These are phyloP conservation scores for Lycopodina hypogea DNA, from an alignment of 37 sponge, comb jelly and placozoan species.

Conservation along the genomic window DNA sequence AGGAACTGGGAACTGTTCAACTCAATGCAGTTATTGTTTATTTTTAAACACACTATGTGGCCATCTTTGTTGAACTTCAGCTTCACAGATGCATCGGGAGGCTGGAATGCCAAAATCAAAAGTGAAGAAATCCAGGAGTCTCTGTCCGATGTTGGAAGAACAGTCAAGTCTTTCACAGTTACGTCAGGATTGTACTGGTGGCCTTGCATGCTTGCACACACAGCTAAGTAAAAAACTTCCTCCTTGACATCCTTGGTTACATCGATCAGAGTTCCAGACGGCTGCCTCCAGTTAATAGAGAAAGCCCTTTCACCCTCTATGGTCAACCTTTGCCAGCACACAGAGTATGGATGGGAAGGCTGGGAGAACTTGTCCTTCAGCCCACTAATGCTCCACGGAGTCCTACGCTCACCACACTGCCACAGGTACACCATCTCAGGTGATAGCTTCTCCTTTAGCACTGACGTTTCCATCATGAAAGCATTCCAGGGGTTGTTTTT, in stretches of 20 bases:
- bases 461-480: background rate
- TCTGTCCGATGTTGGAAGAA: conserved; percentile 36
- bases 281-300: conserved; percentile 28
- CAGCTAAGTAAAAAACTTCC: conserved; percentile 18
- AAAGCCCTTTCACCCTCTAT: conserved; percentile 16
- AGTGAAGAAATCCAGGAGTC: conserved; percentile 15
- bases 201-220: conserved; percentile 40
- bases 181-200: background rate
- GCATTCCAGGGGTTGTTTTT: background rate
- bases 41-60: conserved; percentile 6
- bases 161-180: conserved; percentile 16
- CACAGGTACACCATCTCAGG: conserved; percentile 37
- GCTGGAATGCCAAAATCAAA: conserved; percentile 52
- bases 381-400: conserved; percentile 26
- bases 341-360: conserved; percentile 33
- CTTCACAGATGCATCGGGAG: conserved; percentile 13
- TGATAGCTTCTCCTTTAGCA: conserved; percentile 5
- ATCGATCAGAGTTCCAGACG: conserved; percentile 30
- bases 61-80: background rate
- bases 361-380: conserved; percentile 19
- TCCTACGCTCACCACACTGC: conserved; percentile 61
- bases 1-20: background rate
- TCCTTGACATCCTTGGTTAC: background rate
- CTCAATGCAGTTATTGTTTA: conserved; percentile 15
- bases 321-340: conserved; percentile 32